phyloP scores from a whole-genome alignment of 2,888 invertebrate genomes.

The Tenthredo amoena region DNA sequence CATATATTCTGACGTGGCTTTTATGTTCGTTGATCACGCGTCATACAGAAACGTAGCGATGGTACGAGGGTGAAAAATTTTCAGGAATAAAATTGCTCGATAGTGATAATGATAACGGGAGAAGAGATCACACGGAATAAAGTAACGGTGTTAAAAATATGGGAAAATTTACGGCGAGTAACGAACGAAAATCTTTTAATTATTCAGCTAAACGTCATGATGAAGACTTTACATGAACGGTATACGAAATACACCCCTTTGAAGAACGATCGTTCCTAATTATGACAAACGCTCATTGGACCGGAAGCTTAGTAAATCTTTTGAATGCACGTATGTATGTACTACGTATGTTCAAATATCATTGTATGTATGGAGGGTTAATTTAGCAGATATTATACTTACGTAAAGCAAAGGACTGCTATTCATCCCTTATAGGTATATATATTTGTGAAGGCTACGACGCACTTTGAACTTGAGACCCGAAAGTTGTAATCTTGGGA shows the following conservation, averaged over 20 bases:
- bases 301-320: neutral
- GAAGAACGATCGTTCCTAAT: neutral
- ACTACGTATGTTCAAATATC: neutral
- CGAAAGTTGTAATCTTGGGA: neutral
- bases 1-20: neutral
- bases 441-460: neutral
- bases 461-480: neutral
- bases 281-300: neutral
- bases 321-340: neutral
- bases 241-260: neutral
- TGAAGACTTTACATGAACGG: neutral
- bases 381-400: neutral
- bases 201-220: neutral
- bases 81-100: neutral
- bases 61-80: neutral
- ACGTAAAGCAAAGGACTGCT: neutral
- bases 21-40: neutral
- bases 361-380: neutral
- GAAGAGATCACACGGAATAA: neutral
- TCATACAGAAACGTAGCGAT: neutral
- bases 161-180: neutral
- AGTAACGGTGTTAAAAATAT: neutral
- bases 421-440: neutral
- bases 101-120: neutral
- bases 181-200: neutral